Conservation (phyloP, 1,140 invertebrate genomes). For the Drosophila sturtevanti region DNA sequence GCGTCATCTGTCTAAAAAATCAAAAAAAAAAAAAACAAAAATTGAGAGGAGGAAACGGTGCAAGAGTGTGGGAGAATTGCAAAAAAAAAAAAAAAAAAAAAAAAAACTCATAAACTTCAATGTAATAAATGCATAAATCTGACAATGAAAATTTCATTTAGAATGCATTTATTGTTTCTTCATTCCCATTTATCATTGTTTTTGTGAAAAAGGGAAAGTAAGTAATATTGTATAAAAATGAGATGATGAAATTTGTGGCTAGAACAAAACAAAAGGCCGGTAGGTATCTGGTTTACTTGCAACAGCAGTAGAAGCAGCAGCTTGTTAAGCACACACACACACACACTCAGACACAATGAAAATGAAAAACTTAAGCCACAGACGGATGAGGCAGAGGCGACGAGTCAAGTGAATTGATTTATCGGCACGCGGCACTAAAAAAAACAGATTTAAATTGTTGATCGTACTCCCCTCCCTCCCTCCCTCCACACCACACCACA, state of each 20-base stretch:
- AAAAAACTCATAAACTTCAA: constrained; percentile 19
- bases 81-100: constrained; percentile 18
- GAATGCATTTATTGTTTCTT: constrained; percentile 14
- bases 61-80: neutral
- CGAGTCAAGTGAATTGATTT: constrained; percentile 67
- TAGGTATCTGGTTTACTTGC: too few relatives aligned
- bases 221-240: neutral
- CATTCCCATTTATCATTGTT: too few relatives aligned
- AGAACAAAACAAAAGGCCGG: neutral
- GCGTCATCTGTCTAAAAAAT: constrained; percentile 47
- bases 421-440: constrained; percentile 65
- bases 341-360: constrained; percentile 45
- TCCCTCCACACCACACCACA: too few relatives aligned
- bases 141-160: constrained; percentile 26
- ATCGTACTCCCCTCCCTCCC: neutral
- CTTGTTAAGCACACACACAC: constrained; percentile 5
- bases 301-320: neutral
- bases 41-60: constrained; percentile 6
- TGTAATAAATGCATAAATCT: constrained; percentile 34
- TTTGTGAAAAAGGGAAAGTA: constrained; percentile 43
- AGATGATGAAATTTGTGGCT: neutral
- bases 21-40: constrained; percentile 16
- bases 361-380: constrained; percentile 57
- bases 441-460: constrained; percentile 62
- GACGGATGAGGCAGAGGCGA: constrained; percentile 16